Base-by-base conservation (phyloP, 2,888 invertebrate species). In the Heliconius aoede region DNA sequence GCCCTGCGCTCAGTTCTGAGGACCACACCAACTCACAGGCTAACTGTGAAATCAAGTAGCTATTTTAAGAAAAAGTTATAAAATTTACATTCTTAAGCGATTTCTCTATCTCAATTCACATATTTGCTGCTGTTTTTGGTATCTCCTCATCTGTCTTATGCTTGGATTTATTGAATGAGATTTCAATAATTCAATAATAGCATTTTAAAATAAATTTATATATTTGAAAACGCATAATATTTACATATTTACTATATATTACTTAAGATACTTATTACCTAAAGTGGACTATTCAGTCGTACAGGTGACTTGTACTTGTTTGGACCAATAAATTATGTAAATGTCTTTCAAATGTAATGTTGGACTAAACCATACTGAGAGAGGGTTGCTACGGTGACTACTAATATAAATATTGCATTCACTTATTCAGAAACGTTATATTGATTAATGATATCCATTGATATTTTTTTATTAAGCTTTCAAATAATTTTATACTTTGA, bases 1-100 rank as follows among this genome's bases (percentile, higher is more conserved):
- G 81, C 81, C 78, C 7, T 80, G 83, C 81, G 81, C 82, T 71
- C 78, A 80, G 11, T 74, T 80, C 51, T 82, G 77, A 80, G 72
- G 65, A 40, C 65, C 65, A 65, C 65, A 24, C 7, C 13, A 36
- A 65, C 36, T n/a, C 15, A 40, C 36, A 40, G 36, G 1, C 18
- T 26, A 15, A n/a, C 62, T 64, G 61, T 61, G 61, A 28, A 28
- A 28, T 30, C 21, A 26, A 61, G 0, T 28, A 30, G 15, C 21
- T 21, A 32, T 28, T n/a, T 55, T 62, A 62, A 64, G n/a, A 7
- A 24, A n/a, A 36, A 64, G n/a, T 13, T 64, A 15, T n/a, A 36
- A 32, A 64, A 64, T 36, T 64, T 36, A n/a, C 36, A 40, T 3
- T 40, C 15, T 15, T 64, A 36, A 65, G 65, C 40, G 3, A 32